Conservation (phyloP, 2,888 invertebrate genomes). For the Labia minor region DNA sequence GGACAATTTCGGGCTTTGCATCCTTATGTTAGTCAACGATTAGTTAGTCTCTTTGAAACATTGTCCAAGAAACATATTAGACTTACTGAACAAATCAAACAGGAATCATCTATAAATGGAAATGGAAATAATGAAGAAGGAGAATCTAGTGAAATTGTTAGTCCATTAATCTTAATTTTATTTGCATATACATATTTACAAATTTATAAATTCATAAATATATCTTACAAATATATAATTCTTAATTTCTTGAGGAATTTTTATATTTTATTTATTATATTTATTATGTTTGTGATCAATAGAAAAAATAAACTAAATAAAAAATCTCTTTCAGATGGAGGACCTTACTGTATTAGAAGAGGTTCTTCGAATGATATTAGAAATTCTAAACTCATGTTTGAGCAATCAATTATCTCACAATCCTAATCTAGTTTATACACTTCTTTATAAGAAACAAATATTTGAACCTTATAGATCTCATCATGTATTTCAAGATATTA, state of each 20-base stretch:
- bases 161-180: slow-evolving; percentile 9
- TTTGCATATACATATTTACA: slow-evolving; percentile 21
- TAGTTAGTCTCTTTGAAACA: slow-evolving; percentile 84
- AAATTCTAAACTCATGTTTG: slow-evolving; percentile 92
- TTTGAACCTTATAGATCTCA: slow-evolving; percentile 80
- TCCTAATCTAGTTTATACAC: slow-evolving; percentile 86
- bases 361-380: slow-evolving; percentile 89
- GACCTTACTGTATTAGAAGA: slow-evolving; percentile 90
- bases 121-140: not conserved
- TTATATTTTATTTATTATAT: slow-evolving; percentile 19
- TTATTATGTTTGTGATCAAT: no score
- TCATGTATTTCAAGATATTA: slow-evolving; percentile 82
- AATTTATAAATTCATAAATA: not conserved
- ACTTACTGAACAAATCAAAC: slow-evolving; percentile 42
- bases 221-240: not conserved
- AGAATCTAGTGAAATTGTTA: not conserved
- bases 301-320: no score
- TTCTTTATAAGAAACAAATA: slow-evolving; percentile 83
- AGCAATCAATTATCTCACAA: slow-evolving; percentile 77
- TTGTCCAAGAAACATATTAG: slow-evolving; percentile 75
- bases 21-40: slow-evolving; percentile 89
- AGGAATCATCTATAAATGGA: not conserved
- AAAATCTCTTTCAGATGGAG: slow-evolving; percentile 59
- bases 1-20: slow-evolving; percentile 80
- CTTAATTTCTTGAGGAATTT: not conserved